A percentile compares a stretch with the other conserved stretches of the same genome.
Evolutionary conservation across 1,140 invertebrate genomes (phyloP).

Genomic region (Drosophila sucinea): DNA sequence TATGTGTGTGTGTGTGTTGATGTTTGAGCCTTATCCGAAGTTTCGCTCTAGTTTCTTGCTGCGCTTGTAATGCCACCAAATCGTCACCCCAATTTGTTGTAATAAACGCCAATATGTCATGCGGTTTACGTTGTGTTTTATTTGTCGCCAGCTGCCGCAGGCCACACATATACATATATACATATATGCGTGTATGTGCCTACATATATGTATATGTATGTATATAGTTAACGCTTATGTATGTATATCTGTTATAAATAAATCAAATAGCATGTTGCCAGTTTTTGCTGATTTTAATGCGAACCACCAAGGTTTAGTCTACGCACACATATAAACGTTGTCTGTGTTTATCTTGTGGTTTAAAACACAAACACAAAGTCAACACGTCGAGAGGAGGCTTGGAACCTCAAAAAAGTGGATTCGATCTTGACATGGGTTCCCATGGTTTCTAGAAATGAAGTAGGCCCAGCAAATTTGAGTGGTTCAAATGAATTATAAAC

Average conservation of each 20-base stretch:
- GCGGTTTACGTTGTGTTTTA: conserved; percentile 65
- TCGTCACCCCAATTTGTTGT: conserved; percentile 77
- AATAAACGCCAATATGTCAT: conserved; percentile 82
- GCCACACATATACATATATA: conserved; percentile 6
- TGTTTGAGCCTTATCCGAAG: conserved; percentile 49
- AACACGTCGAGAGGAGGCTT: conserved; percentile 15
- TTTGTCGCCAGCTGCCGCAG: conserved; percentile 38
- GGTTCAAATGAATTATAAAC: conserved; percentile 4
- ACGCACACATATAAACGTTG: conserved; percentile 12
- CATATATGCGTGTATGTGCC: conserved; percentile 4
- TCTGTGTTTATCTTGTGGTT: conserved; percentile 64
- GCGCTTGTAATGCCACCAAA: conserved; percentile 56
- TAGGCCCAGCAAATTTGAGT: neutral
- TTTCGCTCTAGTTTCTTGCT: conserved; percentile 51
- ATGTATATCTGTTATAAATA: conserved; percentile 65
- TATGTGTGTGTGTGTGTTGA: conserved; percentile 1
- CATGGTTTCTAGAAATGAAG: neutral
- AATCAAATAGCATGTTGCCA: conserved; percentile 67
- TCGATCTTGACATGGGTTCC: conserved; percentile 47
- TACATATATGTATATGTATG: conserved; percentile 6
- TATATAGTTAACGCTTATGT: conserved; percentile 13
- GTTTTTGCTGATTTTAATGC: conserved; percentile 57
- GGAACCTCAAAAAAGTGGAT: neutral
- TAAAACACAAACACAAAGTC: conserved; percentile 27
- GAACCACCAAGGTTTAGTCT: conserved; percentile 47